phyloP scores from a whole-genome alignment of 2,888 invertebrate species.

The Digitonthophagus gazella region DNA sequence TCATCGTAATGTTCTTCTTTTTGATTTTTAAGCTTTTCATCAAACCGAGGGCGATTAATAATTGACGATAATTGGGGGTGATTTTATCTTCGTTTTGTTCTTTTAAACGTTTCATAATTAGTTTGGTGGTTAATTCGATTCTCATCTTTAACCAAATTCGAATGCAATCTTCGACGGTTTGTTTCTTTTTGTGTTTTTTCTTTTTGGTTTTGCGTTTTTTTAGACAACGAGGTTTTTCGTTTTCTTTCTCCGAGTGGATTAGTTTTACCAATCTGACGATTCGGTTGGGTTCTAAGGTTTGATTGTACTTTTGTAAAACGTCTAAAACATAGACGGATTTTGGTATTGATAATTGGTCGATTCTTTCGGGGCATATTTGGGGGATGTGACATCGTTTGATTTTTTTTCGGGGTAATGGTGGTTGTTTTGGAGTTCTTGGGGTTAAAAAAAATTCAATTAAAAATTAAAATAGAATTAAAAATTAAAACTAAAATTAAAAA shows the following conservation, averaged over 20 bases:
- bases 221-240: conserved; percentile 22
- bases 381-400: conserved; percentile 21
- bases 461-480: not conserved
- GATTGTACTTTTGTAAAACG: conserved; percentile 26
- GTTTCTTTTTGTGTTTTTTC: conserved; percentile 22
- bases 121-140: conserved; percentile 9
- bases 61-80: conserved; percentile 31
- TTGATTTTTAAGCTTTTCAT: conserved; percentile 22
- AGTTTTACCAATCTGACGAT: conserved; percentile 31
- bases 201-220: conserved; percentile 22
- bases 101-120: conserved; percentile 18
- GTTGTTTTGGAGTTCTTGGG: not conserved
- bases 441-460: not conserved
- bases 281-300: conserved; percentile 29
- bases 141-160: conserved; percentile 23
- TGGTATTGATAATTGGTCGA: conserved; percentile 30
- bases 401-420: conserved; percentile 9
- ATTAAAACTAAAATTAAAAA: not conserved
- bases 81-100: conserved; percentile 6
- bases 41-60: conserved; percentile 28
- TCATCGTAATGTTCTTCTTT: conserved; percentile 19
- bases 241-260: conserved; percentile 28
- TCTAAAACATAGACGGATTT: conserved; percentile 20
- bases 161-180: conserved; percentile 16
- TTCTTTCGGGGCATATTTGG: conserved; percentile 25